Conservation (phyloP, 2,797 vertebrate genomes). For the Sebastes goodei region DNA sequence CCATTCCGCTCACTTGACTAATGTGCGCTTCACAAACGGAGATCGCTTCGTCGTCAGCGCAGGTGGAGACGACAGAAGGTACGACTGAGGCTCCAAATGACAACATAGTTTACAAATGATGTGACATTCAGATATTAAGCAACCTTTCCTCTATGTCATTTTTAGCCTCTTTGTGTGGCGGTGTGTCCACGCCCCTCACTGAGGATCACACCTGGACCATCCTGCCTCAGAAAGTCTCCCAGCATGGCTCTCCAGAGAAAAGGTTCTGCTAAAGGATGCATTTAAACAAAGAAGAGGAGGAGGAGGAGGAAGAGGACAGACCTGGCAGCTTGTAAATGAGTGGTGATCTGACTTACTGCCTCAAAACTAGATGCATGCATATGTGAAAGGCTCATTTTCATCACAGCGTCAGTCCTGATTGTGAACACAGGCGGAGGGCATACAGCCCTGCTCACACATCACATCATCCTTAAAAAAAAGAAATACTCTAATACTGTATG, state of each 20-base stretch:
- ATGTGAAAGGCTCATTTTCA: conserved; percentile 63
- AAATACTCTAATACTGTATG: conserved; percentile 35
- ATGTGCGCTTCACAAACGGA: conserved; percentile 92
- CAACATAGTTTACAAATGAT: not conserved
- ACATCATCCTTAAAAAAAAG: conserved; percentile 19
- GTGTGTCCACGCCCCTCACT: conserved; percentile 93
- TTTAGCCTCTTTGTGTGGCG: conserved; percentile 96
- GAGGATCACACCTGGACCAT: conserved; percentile 67
- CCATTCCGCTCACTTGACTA: conserved; percentile 96
- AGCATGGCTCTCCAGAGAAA: conserved; percentile 58
- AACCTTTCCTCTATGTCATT: conserved; percentile 5
- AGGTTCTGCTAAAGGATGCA: conserved; percentile 22
- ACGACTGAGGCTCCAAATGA: not conserved
- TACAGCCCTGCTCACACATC: conserved; percentile 42
- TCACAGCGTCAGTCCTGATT: conserved; percentile 47
- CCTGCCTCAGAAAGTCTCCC: conserved; percentile 45
- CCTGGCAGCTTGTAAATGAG: conserved; percentile 67
- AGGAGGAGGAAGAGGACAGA: conserved; percentile 26
- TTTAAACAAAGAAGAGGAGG: not conserved
- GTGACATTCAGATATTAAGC: not conserved
- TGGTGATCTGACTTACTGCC: conserved; percentile 67
- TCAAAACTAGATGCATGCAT: conserved; percentile 76
- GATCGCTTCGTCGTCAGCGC: conserved; percentile 93
- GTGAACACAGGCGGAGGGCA: conserved; percentile 48
- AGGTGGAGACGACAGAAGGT: conserved; percentile 98